These are phyloP conservation scores for Peromyscus nudipes DNA, from an alignment of 2,797 vertebrate genomes.

Conservation along the genomic window DNA sequence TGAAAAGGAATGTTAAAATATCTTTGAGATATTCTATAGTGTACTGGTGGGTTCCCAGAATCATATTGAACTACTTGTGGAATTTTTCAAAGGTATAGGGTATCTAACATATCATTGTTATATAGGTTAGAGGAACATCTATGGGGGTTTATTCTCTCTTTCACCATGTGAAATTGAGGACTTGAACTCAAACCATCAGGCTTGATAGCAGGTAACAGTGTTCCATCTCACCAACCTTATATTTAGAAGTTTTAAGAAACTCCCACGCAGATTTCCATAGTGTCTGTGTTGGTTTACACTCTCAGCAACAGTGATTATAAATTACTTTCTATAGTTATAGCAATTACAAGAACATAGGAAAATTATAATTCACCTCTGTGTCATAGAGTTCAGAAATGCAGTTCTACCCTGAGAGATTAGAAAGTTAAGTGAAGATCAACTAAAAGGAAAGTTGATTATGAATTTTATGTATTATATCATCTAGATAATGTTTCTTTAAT, in stretches of 20 bases:
- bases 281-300: not conserved
- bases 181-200: too few relatives aligned
- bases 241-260: not conserved
- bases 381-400: not conserved
- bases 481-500: not conserved
- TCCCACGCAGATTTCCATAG: not conserved
- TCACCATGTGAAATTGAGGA: not conserved
- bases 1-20: too few relatives aligned
- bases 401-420: not conserved
- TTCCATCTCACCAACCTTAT: not conserved
- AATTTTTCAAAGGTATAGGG: too few relatives aligned
- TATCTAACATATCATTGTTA: too few relatives aligned
- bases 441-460: not conserved
- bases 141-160: not conserved
- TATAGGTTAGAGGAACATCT: not conserved
- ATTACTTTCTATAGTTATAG: not conserved
- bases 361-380: not conserved
- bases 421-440: not conserved
- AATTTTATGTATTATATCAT: slow-evolving; percentile 22
- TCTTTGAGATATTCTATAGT: not conserved
- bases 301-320: not conserved
- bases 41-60: not conserved
- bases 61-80: not conserved
- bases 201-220: too few relatives aligned
- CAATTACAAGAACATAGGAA: not conserved